Conservation (phyloP, 1,140 invertebrate species). For the Drosophila leontia region DNA sequence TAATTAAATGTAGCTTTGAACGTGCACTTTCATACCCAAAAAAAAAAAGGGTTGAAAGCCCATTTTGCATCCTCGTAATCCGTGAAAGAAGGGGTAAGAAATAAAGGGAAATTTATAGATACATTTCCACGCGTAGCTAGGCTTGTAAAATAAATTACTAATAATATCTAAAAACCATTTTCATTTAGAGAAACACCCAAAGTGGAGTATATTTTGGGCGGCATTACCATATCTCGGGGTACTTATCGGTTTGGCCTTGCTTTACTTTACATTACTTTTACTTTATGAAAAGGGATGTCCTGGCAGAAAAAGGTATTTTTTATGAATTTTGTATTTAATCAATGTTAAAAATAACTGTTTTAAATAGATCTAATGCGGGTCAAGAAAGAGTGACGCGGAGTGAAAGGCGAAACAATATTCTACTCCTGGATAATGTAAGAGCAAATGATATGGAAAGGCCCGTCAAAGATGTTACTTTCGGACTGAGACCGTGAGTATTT, state of each 20-base stretch:
- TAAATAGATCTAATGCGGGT: background rate
- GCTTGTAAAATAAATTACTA: background rate
- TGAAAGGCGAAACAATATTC: constrained; percentile 6
- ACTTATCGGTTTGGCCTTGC: background rate
- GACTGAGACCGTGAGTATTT: constrained; percentile 1
- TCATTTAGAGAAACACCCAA: background rate
- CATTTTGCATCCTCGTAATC: background rate
- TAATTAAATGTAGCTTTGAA: constrained; percentile 1
- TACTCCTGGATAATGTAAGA: constrained; percentile 17
- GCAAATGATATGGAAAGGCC: background rate
- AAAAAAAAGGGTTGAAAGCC: constrained; percentile 8
- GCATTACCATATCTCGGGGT: constrained; percentile 6
- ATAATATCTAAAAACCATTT: background rate
- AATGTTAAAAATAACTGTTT: background rate
- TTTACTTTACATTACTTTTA: constrained; percentile 19
- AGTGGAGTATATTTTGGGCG: background rate
- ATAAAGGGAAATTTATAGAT: constrained; percentile 34
- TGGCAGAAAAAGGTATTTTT: background rate
- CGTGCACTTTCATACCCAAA: background rate
- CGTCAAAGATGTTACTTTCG: constrained; percentile 8
- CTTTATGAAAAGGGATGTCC: constrained; percentile 1
- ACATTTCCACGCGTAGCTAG: background rate
- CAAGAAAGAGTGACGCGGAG: background rate
- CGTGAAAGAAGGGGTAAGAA: constrained; percentile 16
- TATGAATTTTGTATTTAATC: background rate